Evolutionary conservation across 2,113 vertebrate species (phyloP).

Genomic region (Cyprinodon variegatus): DNA sequence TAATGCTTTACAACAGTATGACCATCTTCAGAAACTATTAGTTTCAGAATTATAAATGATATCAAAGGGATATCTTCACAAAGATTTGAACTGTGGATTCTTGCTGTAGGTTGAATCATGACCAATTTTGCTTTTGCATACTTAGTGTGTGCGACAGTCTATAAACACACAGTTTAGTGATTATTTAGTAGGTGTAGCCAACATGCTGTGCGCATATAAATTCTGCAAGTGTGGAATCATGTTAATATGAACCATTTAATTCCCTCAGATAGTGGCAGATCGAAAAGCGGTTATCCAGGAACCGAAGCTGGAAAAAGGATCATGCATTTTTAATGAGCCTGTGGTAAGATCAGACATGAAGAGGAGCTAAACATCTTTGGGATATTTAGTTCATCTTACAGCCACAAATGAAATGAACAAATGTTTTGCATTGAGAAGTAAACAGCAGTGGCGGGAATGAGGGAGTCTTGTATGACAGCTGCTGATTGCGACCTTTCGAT

Average conservation of each 20-base stretch:
- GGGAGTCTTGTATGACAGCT: constrained; percentile 8
- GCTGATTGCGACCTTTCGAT: constrained; percentile 59
- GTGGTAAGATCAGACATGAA: constrained; percentile 66
- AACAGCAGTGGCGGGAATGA: constrained; percentile 41
- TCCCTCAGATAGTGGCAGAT: constrained; percentile 47
- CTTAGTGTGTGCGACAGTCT: background rate
- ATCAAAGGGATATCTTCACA: background rate
- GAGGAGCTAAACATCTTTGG: constrained; percentile 65
- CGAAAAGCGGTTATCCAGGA: constrained; percentile 55
- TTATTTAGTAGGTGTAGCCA: background rate
- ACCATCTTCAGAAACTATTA: too few relatives aligned
- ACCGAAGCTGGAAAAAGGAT: constrained; percentile 54
- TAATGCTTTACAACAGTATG: too few relatives aligned
- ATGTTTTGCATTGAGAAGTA: constrained; percentile 56
- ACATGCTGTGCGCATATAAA: constrained; percentile 45
- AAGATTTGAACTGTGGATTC: background rate
- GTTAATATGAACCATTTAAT: constrained; percentile 67
- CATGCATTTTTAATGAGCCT: constrained; percentile 76
- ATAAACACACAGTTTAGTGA: background rate
- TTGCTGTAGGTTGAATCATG: background rate
- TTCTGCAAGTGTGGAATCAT: constrained; percentile 48
- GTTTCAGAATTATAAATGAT: too few relatives aligned
- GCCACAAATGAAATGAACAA: constrained; percentile 71
- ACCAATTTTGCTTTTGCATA: background rate
- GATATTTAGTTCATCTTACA: constrained; percentile 68